Evolutionary conservation across 2,113 vertebrate species (phyloP).

Genomic region (Xenopus borealis): DNA sequence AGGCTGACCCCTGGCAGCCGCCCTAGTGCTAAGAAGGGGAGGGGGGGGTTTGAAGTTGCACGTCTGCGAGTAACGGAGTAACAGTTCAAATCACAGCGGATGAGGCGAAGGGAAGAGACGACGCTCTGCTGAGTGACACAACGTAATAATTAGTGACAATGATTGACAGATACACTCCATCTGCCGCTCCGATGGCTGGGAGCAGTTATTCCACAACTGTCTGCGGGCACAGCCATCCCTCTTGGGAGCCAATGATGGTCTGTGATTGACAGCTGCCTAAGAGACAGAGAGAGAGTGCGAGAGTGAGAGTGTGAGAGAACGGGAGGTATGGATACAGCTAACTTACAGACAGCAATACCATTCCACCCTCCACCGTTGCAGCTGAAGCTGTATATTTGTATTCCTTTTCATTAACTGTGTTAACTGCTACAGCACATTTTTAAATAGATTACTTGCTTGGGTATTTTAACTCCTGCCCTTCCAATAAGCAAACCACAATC

Average conservation of each 20-base stretch:
- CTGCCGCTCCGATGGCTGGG: conserved; percentile 85
- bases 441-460: conserved; percentile 62
- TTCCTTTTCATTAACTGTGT: conserved; percentile 70
- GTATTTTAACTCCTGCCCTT: conserved; percentile 51
- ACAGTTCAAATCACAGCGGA: conserved; percentile 81
- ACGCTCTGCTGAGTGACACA: conserved; percentile 98
- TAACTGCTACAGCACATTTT: conserved; percentile 49
- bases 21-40: conserved; percentile 73
- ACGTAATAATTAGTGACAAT: conserved; percentile 99
- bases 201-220: conserved; percentile 88
- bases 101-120: conserved; percentile 74
- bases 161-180: conserved; percentile 97
- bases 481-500: not conserved
- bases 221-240: conserved; percentile 95
- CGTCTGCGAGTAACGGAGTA: conserved; percentile 73
- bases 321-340: conserved; percentile 63
- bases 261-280: conserved; percentile 98
- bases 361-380: conserved; percentile 48
- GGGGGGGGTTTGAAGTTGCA: conserved; percentile 73
- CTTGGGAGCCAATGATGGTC: conserved; percentile 80
- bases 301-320: conserved; percentile 19
- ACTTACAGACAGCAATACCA: conserved; percentile 69
- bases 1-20: conserved; percentile 76
- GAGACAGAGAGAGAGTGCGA: conserved; percentile 65
- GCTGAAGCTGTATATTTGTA: conserved; percentile 60